Conservation (phyloP, 2,888 invertebrate species). For the Eristalis intricaria region DNA sequence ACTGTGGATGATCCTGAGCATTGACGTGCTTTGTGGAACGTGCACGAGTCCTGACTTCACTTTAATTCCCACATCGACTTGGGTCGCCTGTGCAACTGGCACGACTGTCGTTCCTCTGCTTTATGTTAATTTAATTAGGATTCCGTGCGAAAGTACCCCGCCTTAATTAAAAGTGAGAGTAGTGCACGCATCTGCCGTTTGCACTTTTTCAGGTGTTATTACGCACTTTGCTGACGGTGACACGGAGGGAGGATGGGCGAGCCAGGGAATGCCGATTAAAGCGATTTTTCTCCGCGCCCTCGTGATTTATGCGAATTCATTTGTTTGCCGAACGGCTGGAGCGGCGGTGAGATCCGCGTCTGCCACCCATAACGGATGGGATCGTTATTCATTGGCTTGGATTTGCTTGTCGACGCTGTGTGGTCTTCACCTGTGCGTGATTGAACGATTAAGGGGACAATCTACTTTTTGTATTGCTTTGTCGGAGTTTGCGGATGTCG, state of each 20-base stretch:
- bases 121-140: conserved; percentile 55
- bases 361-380: conserved; percentile 8
- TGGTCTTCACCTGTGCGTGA: not conserved
- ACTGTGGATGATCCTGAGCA: not conserved
- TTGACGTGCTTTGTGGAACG: not conserved
- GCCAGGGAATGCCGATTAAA: no score
- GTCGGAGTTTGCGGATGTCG: not conserved
- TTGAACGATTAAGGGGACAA: not conserved
- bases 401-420: not conserved
- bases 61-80: conserved; percentile 44
- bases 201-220: conserved; percentile 41
- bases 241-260: no score
- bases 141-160: conserved; percentile 44
- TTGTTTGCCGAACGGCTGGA: not conserved
- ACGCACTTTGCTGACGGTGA: not conserved
- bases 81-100: not conserved
- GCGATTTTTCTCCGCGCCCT: not conserved
- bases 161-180: conserved; percentile 60
- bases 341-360: not conserved
- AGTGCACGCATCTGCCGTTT: conserved; percentile 45
- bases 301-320: conserved; percentile 9
- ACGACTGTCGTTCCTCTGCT: not conserved
- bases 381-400: conserved; percentile 15
- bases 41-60: conserved; percentile 23
- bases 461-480: not conserved